These are phyloP conservation scores for Acanthurus lineatus DNA, from an alignment of 2,797 vertebrate species.

Conservation along the genomic window DNA sequence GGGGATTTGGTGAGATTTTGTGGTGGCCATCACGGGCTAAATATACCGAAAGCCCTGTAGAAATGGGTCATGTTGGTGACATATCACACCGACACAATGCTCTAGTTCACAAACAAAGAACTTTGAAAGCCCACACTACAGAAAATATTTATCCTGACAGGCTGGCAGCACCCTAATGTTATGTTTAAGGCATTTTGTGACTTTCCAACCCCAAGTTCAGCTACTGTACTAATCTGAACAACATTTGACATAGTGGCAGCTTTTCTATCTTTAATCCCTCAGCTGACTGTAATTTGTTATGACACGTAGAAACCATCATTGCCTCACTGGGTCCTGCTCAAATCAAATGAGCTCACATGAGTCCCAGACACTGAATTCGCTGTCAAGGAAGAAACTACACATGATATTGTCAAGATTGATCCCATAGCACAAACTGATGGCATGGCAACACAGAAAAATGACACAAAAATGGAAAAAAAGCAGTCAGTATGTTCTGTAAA, in stretches of 20 bases:
- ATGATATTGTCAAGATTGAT: neutral
- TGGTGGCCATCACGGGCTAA: constrained; percentile 55
- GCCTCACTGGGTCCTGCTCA: constrained; percentile 28
- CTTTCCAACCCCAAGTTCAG: constrained; percentile 1
- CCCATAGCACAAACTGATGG: neutral
- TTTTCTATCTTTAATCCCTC: constrained; percentile 30
- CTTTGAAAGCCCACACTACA: constrained; percentile 11
- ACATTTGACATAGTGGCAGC: constrained; percentile 19
- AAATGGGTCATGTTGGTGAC: constrained; percentile 73
- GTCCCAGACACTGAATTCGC: constrained; percentile 24
- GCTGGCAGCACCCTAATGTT: neutral
- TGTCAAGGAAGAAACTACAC: constrained; percentile 13
- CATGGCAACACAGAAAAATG: neutral
- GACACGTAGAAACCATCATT: constrained; percentile 53
- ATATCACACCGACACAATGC: constrained; percentile 45
- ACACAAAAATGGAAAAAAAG: neutral
- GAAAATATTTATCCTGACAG: constrained; percentile 18
- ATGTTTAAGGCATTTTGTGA: neutral
- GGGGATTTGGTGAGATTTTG: constrained; percentile 48
- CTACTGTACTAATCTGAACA: constrained; percentile 14
- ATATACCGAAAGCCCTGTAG: constrained; percentile 64
- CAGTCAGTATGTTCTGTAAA: neutral
- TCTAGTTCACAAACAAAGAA: constrained; percentile 34
- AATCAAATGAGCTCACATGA: constrained; percentile 30
- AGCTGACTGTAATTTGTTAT: constrained; percentile 44